Conservation (phyloP, 2,797 vertebrate species). For the Alosa sapidissima region DNA sequence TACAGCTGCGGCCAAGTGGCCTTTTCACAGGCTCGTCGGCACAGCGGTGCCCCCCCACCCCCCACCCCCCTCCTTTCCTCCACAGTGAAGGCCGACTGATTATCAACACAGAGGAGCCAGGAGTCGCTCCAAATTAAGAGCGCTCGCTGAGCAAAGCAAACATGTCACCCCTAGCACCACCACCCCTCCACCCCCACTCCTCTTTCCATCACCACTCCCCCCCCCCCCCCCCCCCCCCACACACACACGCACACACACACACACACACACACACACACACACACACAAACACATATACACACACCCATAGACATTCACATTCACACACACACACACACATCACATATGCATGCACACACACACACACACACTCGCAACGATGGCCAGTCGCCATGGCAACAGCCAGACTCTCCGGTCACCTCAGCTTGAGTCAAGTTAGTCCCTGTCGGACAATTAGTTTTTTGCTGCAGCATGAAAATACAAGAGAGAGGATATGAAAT, state of each 20-base stretch:
- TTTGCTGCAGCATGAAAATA: slow-evolving; percentile 23
- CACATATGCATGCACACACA: neutral
- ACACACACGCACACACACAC: neutral
- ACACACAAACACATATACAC: neutral
- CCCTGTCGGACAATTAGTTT: slow-evolving; percentile 24
- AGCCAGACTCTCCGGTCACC: slow-evolving; percentile 25
- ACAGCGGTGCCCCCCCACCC: neutral
- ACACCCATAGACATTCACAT: neutral
- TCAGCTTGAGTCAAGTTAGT: slow-evolving; percentile 17
- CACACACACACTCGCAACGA: neutral
- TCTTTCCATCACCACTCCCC: neutral
- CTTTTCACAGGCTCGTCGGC: slow-evolving; percentile 1
- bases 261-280: neutral
- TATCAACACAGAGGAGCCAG: slow-evolving; percentile 1
- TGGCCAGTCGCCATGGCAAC: slow-evolving; percentile 19
- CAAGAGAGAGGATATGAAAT: slow-evolving; percentile 16
- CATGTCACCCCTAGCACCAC: neutral
- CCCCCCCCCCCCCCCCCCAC: neutral
- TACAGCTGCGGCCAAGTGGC: slow-evolving; percentile 5
- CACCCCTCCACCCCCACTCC: neutral
- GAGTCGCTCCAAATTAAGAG: slow-evolving; percentile 14
- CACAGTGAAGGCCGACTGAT: neutral
- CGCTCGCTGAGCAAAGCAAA: slow-evolving; percentile 19
- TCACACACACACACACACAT: neutral
- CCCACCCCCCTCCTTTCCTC: no score